phyloP scores from a whole-genome alignment of 2,113 vertebrate genomes.

The Phalacrocorax pelagicus region DNA sequence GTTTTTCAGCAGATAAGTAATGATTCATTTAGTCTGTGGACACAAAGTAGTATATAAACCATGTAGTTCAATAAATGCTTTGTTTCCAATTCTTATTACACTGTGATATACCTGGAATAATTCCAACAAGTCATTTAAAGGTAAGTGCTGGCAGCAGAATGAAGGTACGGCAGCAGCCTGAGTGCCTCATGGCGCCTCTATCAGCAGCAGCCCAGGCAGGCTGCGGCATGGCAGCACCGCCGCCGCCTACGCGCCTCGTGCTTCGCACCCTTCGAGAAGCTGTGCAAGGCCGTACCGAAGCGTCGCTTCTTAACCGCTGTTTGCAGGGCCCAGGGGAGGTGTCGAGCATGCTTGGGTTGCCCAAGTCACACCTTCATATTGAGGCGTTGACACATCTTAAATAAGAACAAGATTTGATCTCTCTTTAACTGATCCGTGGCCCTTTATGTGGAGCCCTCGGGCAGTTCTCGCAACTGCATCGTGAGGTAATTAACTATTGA shows the following conservation, averaged over 20 bases:
- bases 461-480: background rate
- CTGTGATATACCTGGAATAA: background rate
- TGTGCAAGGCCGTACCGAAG: background rate
- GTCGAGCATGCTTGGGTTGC: background rate
- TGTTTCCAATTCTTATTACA: background rate
- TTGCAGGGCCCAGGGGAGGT: background rate
- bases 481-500: slow-evolving; percentile 21
- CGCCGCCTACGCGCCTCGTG: rapidly evolving
- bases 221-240: rapidly evolving
- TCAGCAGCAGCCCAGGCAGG: background rate
- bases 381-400: background rate
- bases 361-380: background rate
- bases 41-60: background rate
- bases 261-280: background rate
- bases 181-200: rapidly evolving
- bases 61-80: background rate
- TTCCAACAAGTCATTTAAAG: background rate
- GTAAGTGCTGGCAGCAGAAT: background rate
- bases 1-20: background rate
- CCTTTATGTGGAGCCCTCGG: rapidly evolving
- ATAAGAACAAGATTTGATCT: background rate
- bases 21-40: background rate
- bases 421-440: background rate
- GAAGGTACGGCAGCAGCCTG: background rate
- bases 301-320: background rate